phyloP scores from a whole-genome alignment of 2,888 invertebrate species.

The Sericinus montela region DNA sequence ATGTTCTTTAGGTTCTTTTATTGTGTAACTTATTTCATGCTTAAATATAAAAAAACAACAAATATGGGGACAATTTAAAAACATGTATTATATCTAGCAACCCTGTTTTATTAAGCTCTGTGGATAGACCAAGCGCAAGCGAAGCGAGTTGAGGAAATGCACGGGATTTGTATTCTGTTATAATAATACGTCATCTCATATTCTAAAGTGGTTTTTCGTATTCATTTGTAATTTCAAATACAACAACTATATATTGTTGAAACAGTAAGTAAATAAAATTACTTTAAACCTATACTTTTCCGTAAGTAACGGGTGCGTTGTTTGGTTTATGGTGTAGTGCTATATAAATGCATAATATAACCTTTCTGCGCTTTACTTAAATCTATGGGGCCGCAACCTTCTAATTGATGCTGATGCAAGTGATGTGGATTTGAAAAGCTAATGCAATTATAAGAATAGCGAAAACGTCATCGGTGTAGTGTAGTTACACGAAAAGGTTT shows the following conservation, averaged over 20 bases:
- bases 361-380: conserved; percentile 69
- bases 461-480: conserved; percentile 62
- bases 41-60: no score
- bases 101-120: conserved; percentile 33
- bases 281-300: conserved; percentile 30
- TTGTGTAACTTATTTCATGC: no score
- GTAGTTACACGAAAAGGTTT: conserved; percentile 44
- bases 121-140: conserved; percentile 51
- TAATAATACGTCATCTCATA: conserved; percentile 72
- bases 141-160: conserved; percentile 60
- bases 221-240: conserved; percentile 42
- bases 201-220: conserved; percentile 48
- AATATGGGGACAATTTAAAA: no score
- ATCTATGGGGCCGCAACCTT: conserved; percentile 66
- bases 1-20: no score
- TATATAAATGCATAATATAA: conserved; percentile 77
- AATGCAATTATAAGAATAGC: conserved; percentile 60
- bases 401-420: conserved; percentile 60
- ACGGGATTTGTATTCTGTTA: conserved; percentile 60
- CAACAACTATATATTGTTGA: conserved; percentile 37
- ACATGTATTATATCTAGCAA: no score
- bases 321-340: conserved; percentile 66
- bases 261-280: conserved; percentile 59
- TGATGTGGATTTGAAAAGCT: conserved; percentile 50
- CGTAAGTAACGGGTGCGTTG: conserved; percentile 55